phyloP scores from a whole-genome alignment of 2,888 invertebrate genomes.

The Mythimna lalbum region DNA sequence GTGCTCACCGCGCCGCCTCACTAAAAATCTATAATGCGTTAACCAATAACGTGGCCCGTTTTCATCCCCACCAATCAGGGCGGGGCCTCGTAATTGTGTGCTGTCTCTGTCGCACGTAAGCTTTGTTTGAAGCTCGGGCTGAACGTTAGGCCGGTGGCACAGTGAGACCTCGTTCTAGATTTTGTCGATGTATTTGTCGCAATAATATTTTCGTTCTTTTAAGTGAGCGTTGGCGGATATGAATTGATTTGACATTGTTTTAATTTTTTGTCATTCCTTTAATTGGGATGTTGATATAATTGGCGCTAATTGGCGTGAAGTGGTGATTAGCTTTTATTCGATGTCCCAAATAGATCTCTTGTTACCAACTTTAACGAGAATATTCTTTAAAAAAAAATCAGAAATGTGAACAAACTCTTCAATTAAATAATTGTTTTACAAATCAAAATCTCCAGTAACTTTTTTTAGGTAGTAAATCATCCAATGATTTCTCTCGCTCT shows the following conservation, averaged over 20 bases:
- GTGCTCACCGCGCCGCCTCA: slow-evolving; percentile 73
- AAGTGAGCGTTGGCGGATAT: slow-evolving; percentile 54
- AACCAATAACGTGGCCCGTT: slow-evolving; percentile 82
- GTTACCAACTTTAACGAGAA: not conserved
- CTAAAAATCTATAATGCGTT: slow-evolving; percentile 88
- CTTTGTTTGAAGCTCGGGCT: slow-evolving; percentile 76
- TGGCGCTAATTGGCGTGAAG: not conserved
- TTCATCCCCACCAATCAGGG: slow-evolving; percentile 85
- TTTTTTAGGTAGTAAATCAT: too few species aligned
- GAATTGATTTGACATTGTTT: slow-evolving; percentile 58
- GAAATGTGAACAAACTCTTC: not conserved
- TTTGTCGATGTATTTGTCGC: slow-evolving; percentile 45
- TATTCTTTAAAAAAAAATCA: not conserved
- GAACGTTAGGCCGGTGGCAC: slow-evolving; percentile 71
- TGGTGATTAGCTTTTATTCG: slow-evolving; percentile 12
- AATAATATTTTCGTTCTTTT: slow-evolving; percentile 44
- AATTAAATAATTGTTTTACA: not conserved
- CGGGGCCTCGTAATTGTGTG: slow-evolving; percentile 78
- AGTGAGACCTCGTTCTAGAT: slow-evolving; percentile 65
- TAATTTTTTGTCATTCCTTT: slow-evolving; percentile 22
- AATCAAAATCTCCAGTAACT: not conserved
- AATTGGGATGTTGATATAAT: slow-evolving; percentile 21
- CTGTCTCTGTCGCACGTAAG: slow-evolving; percentile 84
- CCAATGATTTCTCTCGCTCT: too few species aligned
- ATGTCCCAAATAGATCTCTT: not conserved